Percentiles rank a stretch among this genome's conserved stretches.
Conservation (phyloP, 2,888 invertebrate genomes). For the Micoletzkya japonica region DNA sequence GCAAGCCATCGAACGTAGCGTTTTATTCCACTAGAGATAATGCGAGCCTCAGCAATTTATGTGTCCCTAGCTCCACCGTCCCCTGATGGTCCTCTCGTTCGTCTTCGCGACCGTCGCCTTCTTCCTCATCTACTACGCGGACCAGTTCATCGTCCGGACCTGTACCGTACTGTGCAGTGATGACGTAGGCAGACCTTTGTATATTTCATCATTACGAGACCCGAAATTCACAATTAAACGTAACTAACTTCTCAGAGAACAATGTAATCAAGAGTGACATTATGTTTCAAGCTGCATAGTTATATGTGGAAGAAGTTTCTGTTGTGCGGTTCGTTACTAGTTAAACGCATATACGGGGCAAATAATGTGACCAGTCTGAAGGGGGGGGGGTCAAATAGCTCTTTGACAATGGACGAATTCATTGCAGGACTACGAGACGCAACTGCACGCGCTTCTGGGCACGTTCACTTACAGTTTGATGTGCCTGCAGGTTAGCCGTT, state of each 20-base stretch:
- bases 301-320: no score
- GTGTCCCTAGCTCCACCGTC: conserved; percentile 20
- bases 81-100: conserved; percentile 19
- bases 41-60: no score
- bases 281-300: no score
- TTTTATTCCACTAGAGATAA: neutral
- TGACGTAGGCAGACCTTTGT: neutral
- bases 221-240: no score
- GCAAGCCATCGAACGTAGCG: no score
- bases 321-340: no score
- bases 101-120: conserved; percentile 12
- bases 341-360: no score
- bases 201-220: no score
- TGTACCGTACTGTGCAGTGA: conserved; percentile 15
- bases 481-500: conserved; percentile 13
- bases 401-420: neutral
- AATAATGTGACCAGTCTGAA: no score
- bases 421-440: conserved; percentile 10
- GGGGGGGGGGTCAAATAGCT: no score
- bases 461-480: conserved; percentile 19
- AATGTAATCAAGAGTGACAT: no score
- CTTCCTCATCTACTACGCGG: conserved; percentile 24
- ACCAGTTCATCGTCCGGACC: neutral
- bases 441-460: conserved; percentile 16
- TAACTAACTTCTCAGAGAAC: no score